Conservation (phyloP, 2,113 vertebrate species). For the Plectropomus leopardus region DNA sequence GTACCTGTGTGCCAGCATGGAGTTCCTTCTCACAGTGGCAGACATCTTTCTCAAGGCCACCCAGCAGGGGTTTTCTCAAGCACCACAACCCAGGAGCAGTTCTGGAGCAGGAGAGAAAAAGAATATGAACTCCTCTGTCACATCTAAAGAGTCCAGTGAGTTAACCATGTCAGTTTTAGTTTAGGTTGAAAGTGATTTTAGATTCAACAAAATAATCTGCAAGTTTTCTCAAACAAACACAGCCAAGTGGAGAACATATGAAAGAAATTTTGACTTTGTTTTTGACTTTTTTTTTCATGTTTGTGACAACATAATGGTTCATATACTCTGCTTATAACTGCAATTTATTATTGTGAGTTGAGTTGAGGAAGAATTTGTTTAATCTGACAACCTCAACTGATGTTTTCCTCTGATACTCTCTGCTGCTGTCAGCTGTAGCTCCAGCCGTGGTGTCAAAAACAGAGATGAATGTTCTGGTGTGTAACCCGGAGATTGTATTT, state of each 20-base stretch:
- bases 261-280: too few relatives aligned
- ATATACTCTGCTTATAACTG: too few relatives aligned
- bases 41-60: slow-evolving; percentile 93
- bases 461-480: slow-evolving; percentile 91
- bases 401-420: not conserved
- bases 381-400: not conserved
- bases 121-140: slow-evolving; percentile 54
- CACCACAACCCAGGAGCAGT: slow-evolving; percentile 84
- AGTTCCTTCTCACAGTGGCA: slow-evolving; percentile 94
- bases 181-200: not conserved
- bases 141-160: slow-evolving; percentile 76
- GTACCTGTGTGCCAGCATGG: slow-evolving; percentile 96
- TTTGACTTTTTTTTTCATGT: too few relatives aligned
- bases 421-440: slow-evolving; percentile 65
- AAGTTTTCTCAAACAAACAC: too few relatives aligned
- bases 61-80: slow-evolving; percentile 85
- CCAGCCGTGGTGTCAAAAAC: slow-evolving; percentile 83
- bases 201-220: not conserved
- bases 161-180: slow-evolving; percentile 18
- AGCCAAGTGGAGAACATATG: too few relatives aligned
- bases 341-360: not conserved
- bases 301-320: not conserved
- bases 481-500: slow-evolving; percentile 96
- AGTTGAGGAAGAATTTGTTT: too few relatives aligned
- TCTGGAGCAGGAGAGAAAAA: slow-evolving; percentile 65